Evolutionary conservation across 2,797 vertebrate genomes (phyloP).

Genomic region (Diplodus puntazzo): DNA sequence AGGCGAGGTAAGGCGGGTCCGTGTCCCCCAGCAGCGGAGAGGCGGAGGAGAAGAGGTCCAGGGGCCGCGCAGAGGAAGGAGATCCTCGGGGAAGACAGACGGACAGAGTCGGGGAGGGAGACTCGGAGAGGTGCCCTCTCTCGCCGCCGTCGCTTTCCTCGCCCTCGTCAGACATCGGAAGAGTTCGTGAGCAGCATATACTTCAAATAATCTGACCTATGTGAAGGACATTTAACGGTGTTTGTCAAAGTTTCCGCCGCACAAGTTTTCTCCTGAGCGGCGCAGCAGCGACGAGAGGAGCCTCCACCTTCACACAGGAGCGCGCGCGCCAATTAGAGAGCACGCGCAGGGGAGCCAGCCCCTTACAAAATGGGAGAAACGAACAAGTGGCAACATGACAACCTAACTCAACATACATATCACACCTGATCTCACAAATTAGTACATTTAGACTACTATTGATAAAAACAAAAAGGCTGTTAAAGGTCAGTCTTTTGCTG

Average conservation of each 20-base stretch:
- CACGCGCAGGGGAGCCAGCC: conserved; percentile 65
- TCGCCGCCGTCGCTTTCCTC: conserved; percentile 76
- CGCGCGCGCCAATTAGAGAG: conserved; percentile 70
- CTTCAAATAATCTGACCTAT: conserved; percentile 34
- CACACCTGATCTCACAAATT: background rate
- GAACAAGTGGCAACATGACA: conserved; percentile 17
- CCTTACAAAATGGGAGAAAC: conserved; percentile 70
- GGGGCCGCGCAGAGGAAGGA: conserved; percentile 71
- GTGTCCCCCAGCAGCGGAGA: conserved; percentile 75
- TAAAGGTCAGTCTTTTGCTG: background rate
- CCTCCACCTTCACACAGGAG: conserved; percentile 58
- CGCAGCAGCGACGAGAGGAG: conserved; percentile 39
- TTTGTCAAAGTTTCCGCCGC: conserved; percentile 68
- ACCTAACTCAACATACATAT: background rate
- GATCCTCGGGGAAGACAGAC: conserved; percentile 70
- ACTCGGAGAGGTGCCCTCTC: conserved; percentile 69
- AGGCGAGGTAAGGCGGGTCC: conserved; percentile 72
- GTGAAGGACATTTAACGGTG: conserved; percentile 45
- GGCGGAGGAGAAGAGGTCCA: conserved; percentile 77
- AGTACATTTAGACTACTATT: background rate
- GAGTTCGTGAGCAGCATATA: conserved; percentile 54
- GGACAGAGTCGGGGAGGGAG: conserved; percentile 71
- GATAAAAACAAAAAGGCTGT: fast-evolving
- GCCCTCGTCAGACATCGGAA: conserved; percentile 82
- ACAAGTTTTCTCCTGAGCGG: conserved; percentile 68